Conservation (phyloP, 2,113 vertebrate species). For the Xenopus tropicalis region DNA sequence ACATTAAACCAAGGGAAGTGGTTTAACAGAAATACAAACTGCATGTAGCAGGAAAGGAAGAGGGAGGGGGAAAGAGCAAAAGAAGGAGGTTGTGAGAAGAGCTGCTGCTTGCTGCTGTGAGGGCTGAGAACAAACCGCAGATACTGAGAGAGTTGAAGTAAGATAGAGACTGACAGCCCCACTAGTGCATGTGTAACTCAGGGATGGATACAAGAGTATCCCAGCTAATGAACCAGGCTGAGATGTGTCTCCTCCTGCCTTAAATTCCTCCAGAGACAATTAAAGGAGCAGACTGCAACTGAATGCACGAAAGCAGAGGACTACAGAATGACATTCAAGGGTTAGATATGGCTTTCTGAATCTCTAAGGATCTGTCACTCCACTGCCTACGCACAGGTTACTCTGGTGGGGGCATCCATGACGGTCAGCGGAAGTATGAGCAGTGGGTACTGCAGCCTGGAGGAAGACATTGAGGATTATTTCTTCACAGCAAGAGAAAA, state of each 20-base stretch:
- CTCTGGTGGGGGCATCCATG: constrained; percentile 61
- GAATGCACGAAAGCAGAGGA: too few relatives aligned
- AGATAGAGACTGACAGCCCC: neutral
- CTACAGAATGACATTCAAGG: neutral
- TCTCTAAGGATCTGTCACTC: neutral
- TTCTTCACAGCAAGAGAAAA: constrained; percentile 96
- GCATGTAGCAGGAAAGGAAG: constrained; percentile 66
- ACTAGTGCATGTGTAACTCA: neutral
- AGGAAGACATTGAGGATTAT: constrained; percentile 89
- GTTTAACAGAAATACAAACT: constrained; percentile 55
- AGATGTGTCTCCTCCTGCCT: neutral
- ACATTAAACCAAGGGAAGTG: constrained; percentile 79
- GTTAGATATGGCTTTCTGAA: neutral
- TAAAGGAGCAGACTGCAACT: neutral
- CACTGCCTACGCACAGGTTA: neutral
- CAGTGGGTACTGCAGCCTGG: constrained; percentile 95
- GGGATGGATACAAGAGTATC: neutral
- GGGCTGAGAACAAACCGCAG: constrained; percentile 61
- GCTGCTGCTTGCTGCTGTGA: constrained; percentile 52
- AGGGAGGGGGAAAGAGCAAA: constrained; percentile 47
- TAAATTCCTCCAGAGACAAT: neutral
- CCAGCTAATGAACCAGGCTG: neutral
- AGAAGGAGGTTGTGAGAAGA: constrained; percentile 53
- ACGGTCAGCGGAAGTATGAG: constrained; percentile 86
- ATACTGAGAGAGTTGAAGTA: constrained; percentile 55